phyloP scores from a whole-genome alignment of 2,888 invertebrate species.

The Hermaeophaga mercurialis region DNA sequence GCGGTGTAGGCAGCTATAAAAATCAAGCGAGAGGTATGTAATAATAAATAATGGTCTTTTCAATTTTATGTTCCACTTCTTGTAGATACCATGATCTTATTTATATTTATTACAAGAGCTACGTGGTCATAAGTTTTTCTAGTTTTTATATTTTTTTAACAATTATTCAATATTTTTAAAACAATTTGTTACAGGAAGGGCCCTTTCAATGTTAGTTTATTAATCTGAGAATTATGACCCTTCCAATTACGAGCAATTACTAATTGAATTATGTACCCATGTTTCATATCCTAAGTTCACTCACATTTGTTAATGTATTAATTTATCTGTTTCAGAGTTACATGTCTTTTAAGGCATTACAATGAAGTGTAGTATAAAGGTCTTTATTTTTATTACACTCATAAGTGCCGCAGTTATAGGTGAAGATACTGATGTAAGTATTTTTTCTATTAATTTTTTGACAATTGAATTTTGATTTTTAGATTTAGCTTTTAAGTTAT shows the following conservation, averaged over 20 bases:
- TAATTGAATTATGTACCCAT: neutral
- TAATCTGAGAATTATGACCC: no score
- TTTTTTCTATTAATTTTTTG: neutral
- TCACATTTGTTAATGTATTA: neutral
- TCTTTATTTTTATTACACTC: slow-evolving; percentile 21
- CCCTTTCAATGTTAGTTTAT: no score
- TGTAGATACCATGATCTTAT: neutral
- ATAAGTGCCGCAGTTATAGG: slow-evolving; percentile 21
- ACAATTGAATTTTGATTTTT: no score
- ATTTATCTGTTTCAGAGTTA: slow-evolving; percentile 27
- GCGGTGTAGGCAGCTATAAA: neutral
- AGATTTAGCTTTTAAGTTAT: no score
- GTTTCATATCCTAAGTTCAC: neutral
- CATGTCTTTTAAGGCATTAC: slow-evolving; percentile 25
- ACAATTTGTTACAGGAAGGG: no score
- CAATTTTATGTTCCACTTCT: neutral
- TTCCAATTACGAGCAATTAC: neutral
- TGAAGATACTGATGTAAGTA: slow-evolving; percentile 30
- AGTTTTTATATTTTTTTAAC: neutral
- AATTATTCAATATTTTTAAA: no score
- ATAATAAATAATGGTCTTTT: neutral
- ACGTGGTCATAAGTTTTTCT: slow-evolving; percentile 1
- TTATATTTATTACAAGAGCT: neutral
- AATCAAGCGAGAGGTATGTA: neutral
- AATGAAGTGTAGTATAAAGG: slow-evolving; percentile 29